A percentile compares a stretch with the other conserved stretches of the same genome.
Conservation (phyloP, 2,113 vertebrate species). For the Seriola dumerili region DNA sequence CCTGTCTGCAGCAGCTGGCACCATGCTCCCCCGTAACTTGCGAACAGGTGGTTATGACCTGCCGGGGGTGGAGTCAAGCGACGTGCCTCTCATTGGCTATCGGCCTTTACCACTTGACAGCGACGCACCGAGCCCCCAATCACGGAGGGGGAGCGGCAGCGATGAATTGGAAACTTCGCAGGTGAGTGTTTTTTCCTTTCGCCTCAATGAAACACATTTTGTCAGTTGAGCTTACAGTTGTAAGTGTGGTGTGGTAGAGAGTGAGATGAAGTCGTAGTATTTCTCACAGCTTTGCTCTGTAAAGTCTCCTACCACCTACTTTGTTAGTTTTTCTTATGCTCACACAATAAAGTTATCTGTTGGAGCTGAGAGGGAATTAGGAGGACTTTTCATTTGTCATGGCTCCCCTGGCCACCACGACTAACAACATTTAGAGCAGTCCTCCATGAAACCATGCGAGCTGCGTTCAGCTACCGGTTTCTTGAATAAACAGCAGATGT, state of each 20-base stretch:
- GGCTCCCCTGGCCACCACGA: background rate
- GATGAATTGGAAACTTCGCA: constrained; percentile 64
- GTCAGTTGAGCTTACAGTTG: background rate
- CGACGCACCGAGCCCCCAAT: constrained; percentile 41
- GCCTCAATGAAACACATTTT: constrained; percentile 2
- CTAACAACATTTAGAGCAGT: constrained; percentile 12
- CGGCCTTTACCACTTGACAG: constrained; percentile 76
- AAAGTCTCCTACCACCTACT: background rate
- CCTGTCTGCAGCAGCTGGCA: constrained; percentile 49
- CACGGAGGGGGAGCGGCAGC: constrained; percentile 41
- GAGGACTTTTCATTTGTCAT: constrained; percentile 7
- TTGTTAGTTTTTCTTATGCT: constrained; percentile 3
- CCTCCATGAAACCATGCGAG: constrained; percentile 11
- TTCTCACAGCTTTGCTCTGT: constrained; percentile 15
- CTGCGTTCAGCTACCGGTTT: constrained; percentile 5
- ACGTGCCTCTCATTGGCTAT: constrained; percentile 86
- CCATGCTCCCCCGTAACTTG: constrained; percentile 84
- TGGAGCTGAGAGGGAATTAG: constrained; percentile 3
- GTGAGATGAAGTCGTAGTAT: background rate
- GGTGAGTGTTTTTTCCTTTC: constrained; percentile 60
- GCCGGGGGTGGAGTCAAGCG: constrained; percentile 81
- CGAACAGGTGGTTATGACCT: constrained; percentile 80
- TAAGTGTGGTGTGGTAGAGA: background rate
- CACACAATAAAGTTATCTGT: constrained; percentile 7
- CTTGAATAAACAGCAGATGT: constrained; percentile 66